These are phyloP conservation scores for Oophaga pumilio DNA, from an alignment of 2,113 vertebrate genomes.

Conservation along the genomic window DNA sequence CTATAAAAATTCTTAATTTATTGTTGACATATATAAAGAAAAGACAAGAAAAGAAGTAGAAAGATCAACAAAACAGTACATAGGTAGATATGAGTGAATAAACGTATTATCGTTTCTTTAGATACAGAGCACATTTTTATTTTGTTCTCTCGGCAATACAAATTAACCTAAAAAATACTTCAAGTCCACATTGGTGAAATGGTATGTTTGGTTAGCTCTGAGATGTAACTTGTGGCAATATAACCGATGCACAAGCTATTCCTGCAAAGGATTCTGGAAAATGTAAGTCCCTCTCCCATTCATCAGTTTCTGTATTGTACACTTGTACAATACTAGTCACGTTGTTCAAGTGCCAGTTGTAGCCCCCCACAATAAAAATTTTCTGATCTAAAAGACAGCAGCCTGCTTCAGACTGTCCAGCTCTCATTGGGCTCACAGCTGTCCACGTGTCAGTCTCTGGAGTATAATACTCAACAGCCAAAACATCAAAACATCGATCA, in stretches of 20 bases:
- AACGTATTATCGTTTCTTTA: background rate
- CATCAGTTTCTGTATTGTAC: constrained; percentile 90
- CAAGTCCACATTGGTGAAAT: background rate
- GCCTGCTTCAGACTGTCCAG: constrained; percentile 92
- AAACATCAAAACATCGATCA: constrained; percentile 92
- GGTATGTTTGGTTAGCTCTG: constrained; percentile 69
- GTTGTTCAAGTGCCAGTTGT: constrained; percentile 98
- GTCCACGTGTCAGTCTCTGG: constrained; percentile 94
- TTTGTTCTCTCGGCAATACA: background rate
- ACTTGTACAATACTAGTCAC: constrained; percentile 96
- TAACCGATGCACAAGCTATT: constrained; percentile 82
- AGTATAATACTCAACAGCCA: constrained; percentile 89
- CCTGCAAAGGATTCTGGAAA: constrained; percentile 95
- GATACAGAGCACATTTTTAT: background rate
- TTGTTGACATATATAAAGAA: too few relatives aligned
- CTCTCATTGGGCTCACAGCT: constrained; percentile 88
- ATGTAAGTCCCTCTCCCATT: constrained; percentile 97
- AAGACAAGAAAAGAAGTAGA: too few relatives aligned
- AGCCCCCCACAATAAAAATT: constrained; percentile 92
- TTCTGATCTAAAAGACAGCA: constrained; percentile 88
- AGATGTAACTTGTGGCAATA: constrained; percentile 80
- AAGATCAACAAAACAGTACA: too few relatives aligned
- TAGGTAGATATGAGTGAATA: too few relatives aligned
- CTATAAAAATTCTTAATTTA: too few relatives aligned
- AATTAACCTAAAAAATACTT: background rate